Conservation (phyloP, 2,888 invertebrate genomes). For the Aphidoletes aphidimyza region DNA sequence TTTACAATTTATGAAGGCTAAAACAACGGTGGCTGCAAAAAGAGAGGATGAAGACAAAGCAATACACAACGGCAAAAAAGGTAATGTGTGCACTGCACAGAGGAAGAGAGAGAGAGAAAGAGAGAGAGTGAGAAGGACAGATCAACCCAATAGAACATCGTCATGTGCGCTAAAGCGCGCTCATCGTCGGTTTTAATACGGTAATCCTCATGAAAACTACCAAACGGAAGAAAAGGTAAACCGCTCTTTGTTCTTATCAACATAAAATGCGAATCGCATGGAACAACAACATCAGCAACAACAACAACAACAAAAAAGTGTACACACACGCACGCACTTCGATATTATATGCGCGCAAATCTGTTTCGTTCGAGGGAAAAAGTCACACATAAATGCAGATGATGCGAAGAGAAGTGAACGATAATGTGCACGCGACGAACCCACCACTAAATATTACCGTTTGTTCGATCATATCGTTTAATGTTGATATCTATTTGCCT, state of each 20-base stretch:
- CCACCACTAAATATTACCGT: slow-evolving; percentile 36
- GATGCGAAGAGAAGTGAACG: not conserved
- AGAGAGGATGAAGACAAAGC: not conserved
- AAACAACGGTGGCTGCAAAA: not conserved
- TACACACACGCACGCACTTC: not conserved
- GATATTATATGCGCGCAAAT: not conserved
- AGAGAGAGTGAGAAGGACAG: not conserved
- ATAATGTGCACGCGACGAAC: slow-evolving; percentile 4
- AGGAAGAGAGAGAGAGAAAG: not conserved
- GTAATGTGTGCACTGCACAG: not conserved
- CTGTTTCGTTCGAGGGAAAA: slow-evolving; percentile 10
- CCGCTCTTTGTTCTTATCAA: slow-evolving; percentile 30
- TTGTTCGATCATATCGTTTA: slow-evolving; percentile 50
- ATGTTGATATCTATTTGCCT: slow-evolving; percentile 52
- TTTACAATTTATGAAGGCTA: slow-evolving; percentile 47
- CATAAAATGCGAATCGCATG: not conserved
- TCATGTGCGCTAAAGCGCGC: not conserved
- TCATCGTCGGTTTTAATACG: not conserved
- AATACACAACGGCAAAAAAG: slow-evolving; percentile 31
- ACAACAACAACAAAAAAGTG: not conserved
- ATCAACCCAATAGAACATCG: not conserved
- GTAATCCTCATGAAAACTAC: not conserved
- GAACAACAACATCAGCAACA: not conserved
- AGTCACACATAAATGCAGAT: not conserved
- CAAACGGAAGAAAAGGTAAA: slow-evolving; percentile 52